phyloP scores from a whole-genome alignment of 2,113 vertebrate genomes.

The Cricetomys ansorgei region DNA sequence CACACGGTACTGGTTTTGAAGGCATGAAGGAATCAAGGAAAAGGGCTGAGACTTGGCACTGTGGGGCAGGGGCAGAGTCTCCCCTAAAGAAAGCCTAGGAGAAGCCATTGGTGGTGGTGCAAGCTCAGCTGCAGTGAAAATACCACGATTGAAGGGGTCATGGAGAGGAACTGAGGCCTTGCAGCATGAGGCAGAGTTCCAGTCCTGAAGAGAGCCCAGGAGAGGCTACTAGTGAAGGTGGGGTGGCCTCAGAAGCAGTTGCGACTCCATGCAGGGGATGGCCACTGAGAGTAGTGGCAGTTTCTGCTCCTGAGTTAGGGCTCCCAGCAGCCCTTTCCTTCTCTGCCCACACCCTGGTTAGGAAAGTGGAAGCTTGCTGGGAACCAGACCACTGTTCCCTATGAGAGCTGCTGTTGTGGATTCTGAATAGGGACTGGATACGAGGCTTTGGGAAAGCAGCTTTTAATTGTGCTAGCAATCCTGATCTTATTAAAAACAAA shows the following conservation, averaged over 20 bases:
- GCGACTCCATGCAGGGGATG: neutral
- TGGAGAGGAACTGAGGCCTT: neutral
- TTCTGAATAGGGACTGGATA: neutral
- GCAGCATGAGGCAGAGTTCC: neutral
- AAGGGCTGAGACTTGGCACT: neutral
- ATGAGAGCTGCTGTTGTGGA: neutral
- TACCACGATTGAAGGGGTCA: neutral
- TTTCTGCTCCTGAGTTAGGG: neutral
- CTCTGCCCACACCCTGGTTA: neutral
- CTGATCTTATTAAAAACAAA: neutral
- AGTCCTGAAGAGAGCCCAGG: neutral
- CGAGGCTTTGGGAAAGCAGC: neutral
- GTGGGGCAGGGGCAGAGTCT: neutral
- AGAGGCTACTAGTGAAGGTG: neutral
- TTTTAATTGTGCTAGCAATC: neutral
- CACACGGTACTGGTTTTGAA: neutral
- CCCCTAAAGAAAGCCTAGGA: neutral
- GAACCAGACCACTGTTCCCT: neutral
- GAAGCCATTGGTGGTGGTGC: neutral
- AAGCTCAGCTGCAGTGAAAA: neutral
- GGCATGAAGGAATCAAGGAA: neutral
- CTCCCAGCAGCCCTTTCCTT: neutral
- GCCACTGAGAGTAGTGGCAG: accelerated
- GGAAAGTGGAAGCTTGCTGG: neutral
- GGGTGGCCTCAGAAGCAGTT: neutral